Percentiles rank a stretch among this genome's conserved stretches.
Conservation (phyloP, 2,888 invertebrate species). For the Chrysomela aeneicollis region DNA sequence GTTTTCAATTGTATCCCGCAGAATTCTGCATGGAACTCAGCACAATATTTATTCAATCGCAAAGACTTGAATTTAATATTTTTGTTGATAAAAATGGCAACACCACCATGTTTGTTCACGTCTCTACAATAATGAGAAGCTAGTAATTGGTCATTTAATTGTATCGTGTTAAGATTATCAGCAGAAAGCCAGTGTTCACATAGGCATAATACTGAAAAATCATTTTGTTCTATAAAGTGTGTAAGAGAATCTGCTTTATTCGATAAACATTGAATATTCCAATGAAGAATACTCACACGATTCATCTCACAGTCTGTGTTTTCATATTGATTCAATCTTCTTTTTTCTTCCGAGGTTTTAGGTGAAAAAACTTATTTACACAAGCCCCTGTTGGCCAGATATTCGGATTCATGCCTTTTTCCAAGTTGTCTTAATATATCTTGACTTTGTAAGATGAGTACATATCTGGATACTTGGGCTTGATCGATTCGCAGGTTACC, state of each 20-base stretch:
- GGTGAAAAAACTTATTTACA: constrained; percentile 9
- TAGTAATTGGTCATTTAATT: not conserved
- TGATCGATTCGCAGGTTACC: not conserved
- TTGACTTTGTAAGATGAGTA: not conserved
- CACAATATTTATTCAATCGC: too few species aligned
- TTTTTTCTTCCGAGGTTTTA: constrained; percentile 4
- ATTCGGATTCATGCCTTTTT: constrained; percentile 8
- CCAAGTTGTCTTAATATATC: too few species aligned
- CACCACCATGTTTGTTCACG: not conserved
- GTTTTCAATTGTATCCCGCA: constrained; percentile 2
- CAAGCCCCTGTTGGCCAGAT: constrained; percentile 9
- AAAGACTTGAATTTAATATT: too few species aligned
- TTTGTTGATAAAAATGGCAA: too few species aligned
- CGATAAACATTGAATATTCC: constrained; percentile 13
- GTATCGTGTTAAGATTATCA: constrained; percentile 2
- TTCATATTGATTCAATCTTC: not conserved
- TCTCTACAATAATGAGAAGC: constrained; percentile 11
- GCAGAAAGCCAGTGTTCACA: constrained; percentile 8
- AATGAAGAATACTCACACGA: not conserved
- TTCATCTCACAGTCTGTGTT: constrained; percentile 2
- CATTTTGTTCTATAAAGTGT: not conserved
- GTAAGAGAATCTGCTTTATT: not conserved
- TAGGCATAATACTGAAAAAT: not conserved
- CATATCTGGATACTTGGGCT: not conserved
- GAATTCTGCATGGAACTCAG: constrained; percentile 7